These are phyloP conservation scores for Pseudomyrmex gracilis DNA, from an alignment of 1,140 invertebrate genomes.

Conservation along the genomic window DNA sequence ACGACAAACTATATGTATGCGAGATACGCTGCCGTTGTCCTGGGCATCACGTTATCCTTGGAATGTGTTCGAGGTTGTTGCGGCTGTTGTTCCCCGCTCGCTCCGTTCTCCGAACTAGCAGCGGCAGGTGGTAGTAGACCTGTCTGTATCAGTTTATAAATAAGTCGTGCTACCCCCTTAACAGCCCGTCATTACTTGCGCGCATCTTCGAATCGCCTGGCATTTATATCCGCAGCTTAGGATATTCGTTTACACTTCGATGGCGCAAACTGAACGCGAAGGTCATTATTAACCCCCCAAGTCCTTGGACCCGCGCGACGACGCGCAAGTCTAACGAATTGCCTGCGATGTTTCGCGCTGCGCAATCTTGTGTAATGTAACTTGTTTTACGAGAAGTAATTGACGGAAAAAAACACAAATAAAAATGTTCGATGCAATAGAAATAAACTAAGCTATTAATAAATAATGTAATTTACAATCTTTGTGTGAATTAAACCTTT, in stretches of 20 bases:
- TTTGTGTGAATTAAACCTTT: not conserved
- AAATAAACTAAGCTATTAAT: not conserved
- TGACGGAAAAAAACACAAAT: not conserved
- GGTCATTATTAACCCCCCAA: conserved; percentile 1
- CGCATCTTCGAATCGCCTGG: not conserved
- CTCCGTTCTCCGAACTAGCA: conserved; percentile 5
- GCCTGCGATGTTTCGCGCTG: conserved; percentile 13
- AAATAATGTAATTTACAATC: not conserved
- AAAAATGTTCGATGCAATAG: not conserved
- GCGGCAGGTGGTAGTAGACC: conserved; percentile 37
- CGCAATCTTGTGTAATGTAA: conserved; percentile 7
- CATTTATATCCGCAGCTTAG: conserved; percentile 24
- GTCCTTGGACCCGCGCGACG: not conserved
- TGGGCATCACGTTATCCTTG: conserved; percentile 42
- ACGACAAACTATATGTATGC: conserved; percentile 30
- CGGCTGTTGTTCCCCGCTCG: not conserved
- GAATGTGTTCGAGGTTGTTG: conserved; percentile 18
- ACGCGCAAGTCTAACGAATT: conserved; percentile 10
- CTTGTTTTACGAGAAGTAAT: not conserved
- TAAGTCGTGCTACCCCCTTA: conserved; percentile 56
- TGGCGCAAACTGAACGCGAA: not conserved
- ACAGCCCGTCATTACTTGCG: conserved; percentile 44
- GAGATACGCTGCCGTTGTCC: conserved; percentile 13
- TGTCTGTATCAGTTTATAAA: conserved; percentile 64
- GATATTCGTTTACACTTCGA: conserved; percentile 15